These are phyloP conservation scores for Xyrauchen texanus DNA, from an alignment of 2,113 vertebrate genomes.

Conservation along the genomic window DNA sequence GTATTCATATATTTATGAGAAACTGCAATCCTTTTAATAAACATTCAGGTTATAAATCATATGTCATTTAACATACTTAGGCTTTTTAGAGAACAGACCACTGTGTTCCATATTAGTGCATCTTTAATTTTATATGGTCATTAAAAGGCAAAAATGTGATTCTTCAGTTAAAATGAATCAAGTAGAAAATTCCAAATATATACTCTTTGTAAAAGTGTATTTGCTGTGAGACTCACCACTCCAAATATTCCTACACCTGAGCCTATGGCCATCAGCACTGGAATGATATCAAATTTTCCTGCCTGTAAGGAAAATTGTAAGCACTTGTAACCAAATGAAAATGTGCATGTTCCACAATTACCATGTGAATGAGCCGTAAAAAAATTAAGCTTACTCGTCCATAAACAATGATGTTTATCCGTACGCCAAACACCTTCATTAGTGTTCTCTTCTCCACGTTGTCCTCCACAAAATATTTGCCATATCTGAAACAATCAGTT, in stretches of 20 bases:
- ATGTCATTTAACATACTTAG: too few relatives aligned
- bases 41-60: too few relatives aligned
- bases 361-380: background rate
- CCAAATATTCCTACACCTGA: slow-evolving; percentile 98
- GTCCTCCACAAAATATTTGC: slow-evolving; percentile 82
- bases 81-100: too few relatives aligned
- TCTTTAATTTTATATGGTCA: too few relatives aligned
- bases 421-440: slow-evolving; percentile 92
- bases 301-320: slow-evolving; percentile 72
- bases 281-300: slow-evolving; percentile 95
- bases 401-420: slow-evolving; percentile 87
- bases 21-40: too few relatives aligned
- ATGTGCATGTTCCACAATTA: background rate
- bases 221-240: slow-evolving; percentile 80
- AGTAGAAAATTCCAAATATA: too few relatives aligned
- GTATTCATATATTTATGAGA: too few relatives aligned
- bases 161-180: too few relatives aligned
- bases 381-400: slow-evolving; percentile 78
- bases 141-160: too few relatives aligned
- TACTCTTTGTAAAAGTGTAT: background rate
- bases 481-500: slow-evolving; percentile 72
- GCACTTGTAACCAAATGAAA: background rate
- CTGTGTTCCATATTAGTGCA: too few relatives aligned
- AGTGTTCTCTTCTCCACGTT: slow-evolving; percentile 78
- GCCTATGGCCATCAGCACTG: slow-evolving; percentile 92